These are phyloP conservation scores for Mesochorus sp. DNA, from an alignment of 2,888 invertebrate species.

Conservation along the genomic window DNA sequence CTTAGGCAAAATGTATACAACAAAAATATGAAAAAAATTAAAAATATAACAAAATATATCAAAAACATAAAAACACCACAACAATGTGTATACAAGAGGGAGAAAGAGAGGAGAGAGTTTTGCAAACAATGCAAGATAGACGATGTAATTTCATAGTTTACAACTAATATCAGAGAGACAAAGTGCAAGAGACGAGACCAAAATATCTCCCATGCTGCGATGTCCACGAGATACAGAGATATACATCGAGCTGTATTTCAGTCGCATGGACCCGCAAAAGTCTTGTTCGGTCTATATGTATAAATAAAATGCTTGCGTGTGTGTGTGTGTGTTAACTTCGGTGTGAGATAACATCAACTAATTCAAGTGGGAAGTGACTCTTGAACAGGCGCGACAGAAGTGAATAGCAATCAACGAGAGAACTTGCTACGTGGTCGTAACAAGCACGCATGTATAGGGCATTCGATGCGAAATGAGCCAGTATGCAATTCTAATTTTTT, in stretches of 20 bases:
- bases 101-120: no score
- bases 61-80: no score
- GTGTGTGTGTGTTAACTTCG: background rate
- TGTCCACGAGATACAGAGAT: conserved; percentile 2
- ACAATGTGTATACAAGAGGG: no score
- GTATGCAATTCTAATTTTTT: background rate
- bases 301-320: background rate
- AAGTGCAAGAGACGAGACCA: background rate
- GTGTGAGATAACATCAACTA: conserved; percentile 38
- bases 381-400: conserved; percentile 60
- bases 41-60: no score
- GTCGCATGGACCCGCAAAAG: no score
- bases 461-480: background rate
- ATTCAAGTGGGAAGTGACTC: conserved; percentile 60
- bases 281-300: no score
- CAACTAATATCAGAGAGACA: conserved; percentile 21
- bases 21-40: no score
- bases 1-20: no score
- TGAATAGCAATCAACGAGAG: conserved; percentile 67
- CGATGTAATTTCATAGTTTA: conserved; percentile 44
- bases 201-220: background rate
- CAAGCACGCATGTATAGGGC: background rate
- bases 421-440: conserved; percentile 18
- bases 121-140: background rate
- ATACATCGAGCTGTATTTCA: no score